Percentiles rank a stretch among this genome's conserved stretches.
phyloP scores from a whole-genome alignment of 2,888 invertebrate genomes.

The Taphrorychus bicolor region DNA sequence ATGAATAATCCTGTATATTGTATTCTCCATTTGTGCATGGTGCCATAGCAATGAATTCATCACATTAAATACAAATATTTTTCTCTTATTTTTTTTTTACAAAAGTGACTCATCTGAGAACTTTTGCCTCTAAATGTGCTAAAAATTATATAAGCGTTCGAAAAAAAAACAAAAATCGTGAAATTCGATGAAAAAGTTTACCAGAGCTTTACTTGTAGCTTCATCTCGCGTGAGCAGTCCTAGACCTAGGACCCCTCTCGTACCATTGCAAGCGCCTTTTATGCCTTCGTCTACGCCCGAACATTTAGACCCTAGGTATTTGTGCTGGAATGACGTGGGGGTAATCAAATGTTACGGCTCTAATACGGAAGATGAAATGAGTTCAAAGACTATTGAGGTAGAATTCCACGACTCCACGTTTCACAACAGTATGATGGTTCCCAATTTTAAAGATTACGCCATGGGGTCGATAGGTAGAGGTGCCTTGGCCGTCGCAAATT shows the following conservation, averaged over 20 bases:
- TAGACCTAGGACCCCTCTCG: slow-evolving; percentile 58
- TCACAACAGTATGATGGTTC: slow-evolving; percentile 89
- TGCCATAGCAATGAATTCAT: no score
- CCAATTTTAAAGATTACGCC: slow-evolving; percentile 84
- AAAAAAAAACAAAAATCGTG: no score
- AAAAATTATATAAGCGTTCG: no score
- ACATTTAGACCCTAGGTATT: slow-evolving; percentile 71
- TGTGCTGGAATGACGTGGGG: slow-evolving; percentile 95
- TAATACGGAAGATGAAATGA: slow-evolving; percentile 66
- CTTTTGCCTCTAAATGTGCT: no score
- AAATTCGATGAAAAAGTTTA: no score
- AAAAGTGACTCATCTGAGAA: no score
- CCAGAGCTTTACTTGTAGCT: no score
- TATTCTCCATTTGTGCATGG: no score
- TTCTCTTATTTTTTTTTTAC: no score
- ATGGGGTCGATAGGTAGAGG: slow-evolving; percentile 86
- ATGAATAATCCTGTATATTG: no score
- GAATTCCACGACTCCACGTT: slow-evolving; percentile 93
- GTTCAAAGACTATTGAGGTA: slow-evolving; percentile 81
- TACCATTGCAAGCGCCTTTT: slow-evolving; percentile 81
- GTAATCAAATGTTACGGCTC: slow-evolving; percentile 83
- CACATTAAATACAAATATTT: no score
- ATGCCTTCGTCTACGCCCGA: slow-evolving; percentile 89
- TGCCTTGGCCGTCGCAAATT: slow-evolving; percentile 77
- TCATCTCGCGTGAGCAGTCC: slow-evolving; percentile 50